Conservation (phyloP, 1,140 invertebrate genomes). For the Heliconius himera region DNA sequence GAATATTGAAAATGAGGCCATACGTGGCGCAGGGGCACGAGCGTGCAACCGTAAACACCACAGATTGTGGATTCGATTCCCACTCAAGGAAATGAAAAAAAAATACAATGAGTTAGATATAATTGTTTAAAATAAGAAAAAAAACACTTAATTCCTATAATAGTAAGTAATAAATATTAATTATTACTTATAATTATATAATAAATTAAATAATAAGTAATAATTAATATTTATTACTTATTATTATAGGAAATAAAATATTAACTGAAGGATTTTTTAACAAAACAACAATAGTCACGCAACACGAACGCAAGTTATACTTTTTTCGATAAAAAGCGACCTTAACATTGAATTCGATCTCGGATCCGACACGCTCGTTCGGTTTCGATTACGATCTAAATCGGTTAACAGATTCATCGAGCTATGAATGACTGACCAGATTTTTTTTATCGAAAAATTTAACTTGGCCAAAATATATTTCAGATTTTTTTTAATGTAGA, state of each 20-base stretch:
- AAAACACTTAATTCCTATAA: conserved; percentile 10
- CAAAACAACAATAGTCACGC: conserved; percentile 19
- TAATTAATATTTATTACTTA: background rate
- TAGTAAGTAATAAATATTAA: background rate
- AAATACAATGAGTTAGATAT: too few species aligned
- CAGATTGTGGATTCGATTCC: background rate
- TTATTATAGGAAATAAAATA: conserved; percentile 21
- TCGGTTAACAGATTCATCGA: conserved; percentile 32
- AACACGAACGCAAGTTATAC: conserved; percentile 4
- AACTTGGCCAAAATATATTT: background rate
- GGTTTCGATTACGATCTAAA: conserved; percentile 28
- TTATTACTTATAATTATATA: background rate
- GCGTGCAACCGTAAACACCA: too few species aligned
- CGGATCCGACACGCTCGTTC: conserved; percentile 22
- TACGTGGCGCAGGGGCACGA: too few species aligned
- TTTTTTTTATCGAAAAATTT: background rate
- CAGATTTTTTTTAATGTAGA: too few species aligned
- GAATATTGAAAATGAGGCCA: too few species aligned
- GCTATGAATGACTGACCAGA: conserved; percentile 31
- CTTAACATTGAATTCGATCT: conserved; percentile 32
- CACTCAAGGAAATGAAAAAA: background rate
- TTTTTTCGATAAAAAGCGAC: conserved; percentile 21
- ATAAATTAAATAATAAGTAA: too few species aligned
- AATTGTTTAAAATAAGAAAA: too few species aligned
- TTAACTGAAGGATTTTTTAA: conserved; percentile 19